A percentile compares a stretch with the other conserved stretches of the same genome.
phyloP scores from a whole-genome alignment of 2,797 vertebrate species.

The Amazona ochrocephala region DNA sequence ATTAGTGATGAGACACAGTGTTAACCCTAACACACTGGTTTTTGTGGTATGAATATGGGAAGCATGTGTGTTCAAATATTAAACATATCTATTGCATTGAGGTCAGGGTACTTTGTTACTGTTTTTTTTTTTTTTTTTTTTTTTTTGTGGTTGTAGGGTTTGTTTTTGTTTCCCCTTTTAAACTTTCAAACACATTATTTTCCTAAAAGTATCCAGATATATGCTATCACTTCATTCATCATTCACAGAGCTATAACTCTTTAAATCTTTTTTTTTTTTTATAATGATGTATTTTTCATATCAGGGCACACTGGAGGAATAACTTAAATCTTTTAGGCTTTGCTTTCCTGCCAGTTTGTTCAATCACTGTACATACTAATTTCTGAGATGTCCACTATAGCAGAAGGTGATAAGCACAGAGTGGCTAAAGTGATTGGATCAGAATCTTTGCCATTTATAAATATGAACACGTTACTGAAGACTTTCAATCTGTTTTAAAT shows the following conservation, averaged over 20 bases:
- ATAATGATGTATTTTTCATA: background rate
- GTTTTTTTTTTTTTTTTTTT: too few species aligned
- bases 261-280: background rate
- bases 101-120: background rate
- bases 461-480: background rate
- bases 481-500: background rate
- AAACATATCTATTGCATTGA: background rate
- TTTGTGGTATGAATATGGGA: background rate
- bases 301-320: background rate
- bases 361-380: background rate
- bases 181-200: background rate
- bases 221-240: background rate
- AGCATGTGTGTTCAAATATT: background rate
- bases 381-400: background rate
- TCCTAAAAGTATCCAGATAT: background rate
- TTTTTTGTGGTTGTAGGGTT: background rate
- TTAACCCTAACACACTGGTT: background rate
- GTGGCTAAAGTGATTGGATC: background rate
- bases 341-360: background rate
- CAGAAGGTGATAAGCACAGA: background rate
- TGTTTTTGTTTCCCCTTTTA: background rate
- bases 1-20: background rate
- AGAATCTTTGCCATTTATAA: background rate
- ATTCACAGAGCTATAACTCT: background rate
- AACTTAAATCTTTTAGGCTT: background rate